Conservation (phyloP, 2,888 invertebrate genomes). For the Euclidia mi region DNA sequence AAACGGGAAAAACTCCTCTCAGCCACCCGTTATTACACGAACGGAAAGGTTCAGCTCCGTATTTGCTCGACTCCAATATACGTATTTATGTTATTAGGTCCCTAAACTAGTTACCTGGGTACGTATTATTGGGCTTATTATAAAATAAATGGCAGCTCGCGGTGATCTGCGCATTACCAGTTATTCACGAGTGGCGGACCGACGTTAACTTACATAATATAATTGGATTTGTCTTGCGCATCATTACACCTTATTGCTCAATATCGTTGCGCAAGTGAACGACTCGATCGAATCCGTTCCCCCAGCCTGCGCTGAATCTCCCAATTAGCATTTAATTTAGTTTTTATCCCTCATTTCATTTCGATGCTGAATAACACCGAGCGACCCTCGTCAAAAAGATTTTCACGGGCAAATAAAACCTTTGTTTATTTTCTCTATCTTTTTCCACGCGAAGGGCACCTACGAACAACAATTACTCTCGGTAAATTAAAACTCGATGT, state of each 20-base stretch:
- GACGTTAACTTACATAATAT: constrained; percentile 52
- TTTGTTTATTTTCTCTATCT: constrained; percentile 82
- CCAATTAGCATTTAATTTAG: constrained; percentile 86
- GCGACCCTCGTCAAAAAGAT: constrained; percentile 82
- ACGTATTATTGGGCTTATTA: constrained; percentile 33
- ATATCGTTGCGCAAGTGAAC: constrained; percentile 67
- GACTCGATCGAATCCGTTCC: constrained; percentile 65
- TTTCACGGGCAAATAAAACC: constrained; percentile 79
- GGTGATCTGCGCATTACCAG: constrained; percentile 24
- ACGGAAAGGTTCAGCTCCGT: constrained; percentile 74
- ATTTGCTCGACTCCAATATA: constrained; percentile 66
- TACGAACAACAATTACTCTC: constrained; percentile 76
- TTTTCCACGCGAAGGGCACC: constrained; percentile 71
- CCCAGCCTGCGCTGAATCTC: constrained; percentile 72
- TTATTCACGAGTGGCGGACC: constrained; percentile 40
- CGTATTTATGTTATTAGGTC: constrained; percentile 69
- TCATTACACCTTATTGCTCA: constrained; percentile 74
- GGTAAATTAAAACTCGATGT: constrained; percentile 77
- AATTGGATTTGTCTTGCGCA: constrained; percentile 70
- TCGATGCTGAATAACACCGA: constrained; percentile 80
- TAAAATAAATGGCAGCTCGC: constrained; percentile 26
- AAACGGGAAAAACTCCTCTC: constrained; percentile 85
- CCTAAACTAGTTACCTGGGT: constrained; percentile 52
- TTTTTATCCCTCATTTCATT: constrained; percentile 84
- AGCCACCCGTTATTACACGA: constrained; percentile 80